These are phyloP conservation scores for Bufotes viridis DNA, from an alignment of 2,797 vertebrate genomes.

Conservation along the genomic window DNA sequence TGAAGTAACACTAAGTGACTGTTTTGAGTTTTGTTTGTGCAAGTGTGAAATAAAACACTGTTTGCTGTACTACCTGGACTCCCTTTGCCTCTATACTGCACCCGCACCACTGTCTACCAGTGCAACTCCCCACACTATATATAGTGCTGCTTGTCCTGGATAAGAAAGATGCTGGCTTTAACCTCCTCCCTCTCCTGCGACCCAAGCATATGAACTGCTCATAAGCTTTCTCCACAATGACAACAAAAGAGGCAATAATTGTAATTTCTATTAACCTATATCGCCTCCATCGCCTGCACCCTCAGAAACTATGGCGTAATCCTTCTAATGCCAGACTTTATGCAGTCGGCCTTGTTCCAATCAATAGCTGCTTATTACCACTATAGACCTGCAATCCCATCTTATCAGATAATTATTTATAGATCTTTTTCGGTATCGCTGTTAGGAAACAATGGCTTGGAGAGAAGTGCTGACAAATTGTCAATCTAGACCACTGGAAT, in stretches of 20 bases:
- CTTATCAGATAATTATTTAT: slow-evolving; percentile 62
- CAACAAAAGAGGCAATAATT: neutral
- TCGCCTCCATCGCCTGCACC: neutral
- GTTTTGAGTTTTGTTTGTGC: too few species aligned
- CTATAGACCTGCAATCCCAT: slow-evolving; percentile 38
- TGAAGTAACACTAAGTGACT: too few species aligned
- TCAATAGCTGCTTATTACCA: slow-evolving; percentile 39
- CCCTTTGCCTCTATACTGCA: too few species aligned
- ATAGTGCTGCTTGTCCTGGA: too few species aligned
- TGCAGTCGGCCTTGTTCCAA: slow-evolving; percentile 28
- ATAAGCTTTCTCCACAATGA: too few species aligned
- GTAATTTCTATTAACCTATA: neutral
- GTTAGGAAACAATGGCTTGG: slow-evolving; percentile 35
- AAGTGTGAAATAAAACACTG: too few species aligned
- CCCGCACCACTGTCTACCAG: too few species aligned
- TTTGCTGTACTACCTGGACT: too few species aligned
- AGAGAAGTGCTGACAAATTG: slow-evolving; percentile 40
- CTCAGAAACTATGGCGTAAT: neutral
- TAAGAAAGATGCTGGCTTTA: neutral
- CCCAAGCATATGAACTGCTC: neutral
- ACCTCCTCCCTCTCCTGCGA: neutral
- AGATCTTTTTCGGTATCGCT: slow-evolving; percentile 45
- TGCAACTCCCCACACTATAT: too few species aligned
- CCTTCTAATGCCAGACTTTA: slow-evolving; percentile 17
- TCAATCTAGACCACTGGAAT: slow-evolving; percentile 19